Evolutionary conservation across 2,113 vertebrate genomes (phyloP).

Genomic region (Burhinus bistriatus): DNA sequence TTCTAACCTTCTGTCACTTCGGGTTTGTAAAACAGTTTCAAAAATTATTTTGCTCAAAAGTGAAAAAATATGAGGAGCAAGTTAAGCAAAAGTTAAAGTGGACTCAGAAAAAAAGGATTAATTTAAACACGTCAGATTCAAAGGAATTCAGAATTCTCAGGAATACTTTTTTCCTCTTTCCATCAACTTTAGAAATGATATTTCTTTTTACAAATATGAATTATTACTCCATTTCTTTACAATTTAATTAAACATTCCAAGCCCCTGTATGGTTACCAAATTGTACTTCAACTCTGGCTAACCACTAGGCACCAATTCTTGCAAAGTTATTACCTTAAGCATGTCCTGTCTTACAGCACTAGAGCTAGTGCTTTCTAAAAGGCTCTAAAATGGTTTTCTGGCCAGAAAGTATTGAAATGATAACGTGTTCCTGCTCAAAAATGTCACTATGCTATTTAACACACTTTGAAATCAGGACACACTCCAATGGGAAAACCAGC

Average conservation of each 20-base stretch:
- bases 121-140: neutral
- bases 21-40: neutral
- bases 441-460: neutral
- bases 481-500: neutral
- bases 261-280: neutral
- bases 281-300: neutral
- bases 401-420: neutral
- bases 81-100: neutral
- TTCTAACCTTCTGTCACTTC: neutral
- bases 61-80: neutral
- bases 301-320: neutral
- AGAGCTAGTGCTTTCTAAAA: neutral
- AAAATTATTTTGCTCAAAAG: neutral
- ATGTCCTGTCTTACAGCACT: neutral
- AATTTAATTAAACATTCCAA: neutral
- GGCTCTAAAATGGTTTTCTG: neutral
- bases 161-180: neutral
- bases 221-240: neutral
- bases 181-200: neutral
- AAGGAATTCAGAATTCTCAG: neutral
- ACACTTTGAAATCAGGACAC: neutral
- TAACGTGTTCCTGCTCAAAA: neutral
- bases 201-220: neutral
- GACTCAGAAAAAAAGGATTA: neutral
- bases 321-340: neutral